phyloP scores from a whole-genome alignment of 1,140 invertebrate genomes.

The Watersipora subatra region DNA sequence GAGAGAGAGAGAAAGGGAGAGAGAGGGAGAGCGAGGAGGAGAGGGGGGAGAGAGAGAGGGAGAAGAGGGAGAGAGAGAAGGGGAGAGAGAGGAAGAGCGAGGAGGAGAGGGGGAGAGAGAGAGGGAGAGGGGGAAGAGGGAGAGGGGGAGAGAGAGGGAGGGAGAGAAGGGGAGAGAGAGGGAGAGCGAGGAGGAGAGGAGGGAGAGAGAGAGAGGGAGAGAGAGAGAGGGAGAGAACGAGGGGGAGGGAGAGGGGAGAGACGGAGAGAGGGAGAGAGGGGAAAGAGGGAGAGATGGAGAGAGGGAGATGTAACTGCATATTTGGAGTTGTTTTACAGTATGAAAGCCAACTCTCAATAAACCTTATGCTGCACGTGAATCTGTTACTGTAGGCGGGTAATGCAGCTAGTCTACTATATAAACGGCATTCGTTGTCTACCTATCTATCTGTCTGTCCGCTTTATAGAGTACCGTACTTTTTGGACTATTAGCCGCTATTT shows the following conservation, averaged over 20 bases:
- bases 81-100: conserved; percentile 2
- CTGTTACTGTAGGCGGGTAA: too few relatives aligned
- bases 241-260: neutral
- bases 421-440: too few relatives aligned
- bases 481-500: too few relatives aligned
- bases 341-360: too few relatives aligned
- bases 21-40: too few relatives aligned
- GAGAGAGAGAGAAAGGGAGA: conserved; percentile 7
- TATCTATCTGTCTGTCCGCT: too few relatives aligned
- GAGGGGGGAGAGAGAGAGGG: neutral
- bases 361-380: too few relatives aligned
- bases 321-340: too few relatives aligned
- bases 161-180: neutral
- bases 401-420: too few relatives aligned
- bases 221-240: too few relatives aligned
- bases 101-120: conserved; percentile 5
- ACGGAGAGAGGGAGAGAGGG: neutral
- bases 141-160: conserved; percentile 6
- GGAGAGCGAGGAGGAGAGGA: neutral
- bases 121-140: conserved; percentile 2
- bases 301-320: too few relatives aligned
- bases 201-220: conserved; percentile 2
- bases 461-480: too few relatives aligned
- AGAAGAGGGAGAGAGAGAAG: neutral
- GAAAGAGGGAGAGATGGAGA: neutral